These are phyloP conservation scores for Maconellicoccus hirsutus DNA, from an alignment of 1,140 invertebrate species.

Conservation along the genomic window DNA sequence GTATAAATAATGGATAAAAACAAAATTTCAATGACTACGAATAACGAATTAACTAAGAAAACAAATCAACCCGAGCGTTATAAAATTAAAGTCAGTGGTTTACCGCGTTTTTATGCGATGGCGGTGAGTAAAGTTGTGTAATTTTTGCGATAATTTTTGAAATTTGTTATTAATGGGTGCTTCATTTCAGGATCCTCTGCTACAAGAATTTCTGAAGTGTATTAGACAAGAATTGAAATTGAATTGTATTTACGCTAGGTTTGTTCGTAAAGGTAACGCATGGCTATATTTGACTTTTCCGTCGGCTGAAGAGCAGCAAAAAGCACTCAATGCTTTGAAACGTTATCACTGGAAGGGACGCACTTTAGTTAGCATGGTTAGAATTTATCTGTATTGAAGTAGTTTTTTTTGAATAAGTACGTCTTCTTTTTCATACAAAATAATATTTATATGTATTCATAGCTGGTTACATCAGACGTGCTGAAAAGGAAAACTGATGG, in stretches of 20 bases:
- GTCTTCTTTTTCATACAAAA: background rate
- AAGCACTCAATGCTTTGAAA: slow-evolving; percentile 55
- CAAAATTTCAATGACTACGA: background rate
- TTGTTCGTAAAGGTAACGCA: slow-evolving; percentile 33
- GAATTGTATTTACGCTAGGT: slow-evolving; percentile 30
- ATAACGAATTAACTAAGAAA: background rate
- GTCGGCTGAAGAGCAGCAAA: slow-evolving; percentile 52
- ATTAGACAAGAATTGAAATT: slow-evolving; percentile 30
- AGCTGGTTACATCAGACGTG: slow-evolving; percentile 30
- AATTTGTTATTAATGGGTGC: background rate
- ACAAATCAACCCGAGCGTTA: slow-evolving; percentile 19
- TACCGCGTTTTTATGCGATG: slow-evolving; percentile 31
- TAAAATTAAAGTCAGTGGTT: slow-evolving; percentile 32
- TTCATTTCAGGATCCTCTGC: slow-evolving; percentile 28
- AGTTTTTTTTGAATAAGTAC: background rate
- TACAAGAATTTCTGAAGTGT: slow-evolving; percentile 31
- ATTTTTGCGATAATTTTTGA: background rate
- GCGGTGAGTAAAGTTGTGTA: slow-evolving; percentile 27
- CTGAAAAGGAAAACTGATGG: slow-evolving; percentile 26
- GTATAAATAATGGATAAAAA: no score
- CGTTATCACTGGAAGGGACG: slow-evolving; percentile 58
- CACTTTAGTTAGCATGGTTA: slow-evolving; percentile 35
- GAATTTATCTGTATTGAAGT: background rate
- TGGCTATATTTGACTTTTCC: slow-evolving; percentile 68
- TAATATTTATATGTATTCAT: background rate